Evolutionary conservation across 2,113 vertebrate genomes (phyloP).

Genomic region (Aspidoscelis tigris): DNA sequence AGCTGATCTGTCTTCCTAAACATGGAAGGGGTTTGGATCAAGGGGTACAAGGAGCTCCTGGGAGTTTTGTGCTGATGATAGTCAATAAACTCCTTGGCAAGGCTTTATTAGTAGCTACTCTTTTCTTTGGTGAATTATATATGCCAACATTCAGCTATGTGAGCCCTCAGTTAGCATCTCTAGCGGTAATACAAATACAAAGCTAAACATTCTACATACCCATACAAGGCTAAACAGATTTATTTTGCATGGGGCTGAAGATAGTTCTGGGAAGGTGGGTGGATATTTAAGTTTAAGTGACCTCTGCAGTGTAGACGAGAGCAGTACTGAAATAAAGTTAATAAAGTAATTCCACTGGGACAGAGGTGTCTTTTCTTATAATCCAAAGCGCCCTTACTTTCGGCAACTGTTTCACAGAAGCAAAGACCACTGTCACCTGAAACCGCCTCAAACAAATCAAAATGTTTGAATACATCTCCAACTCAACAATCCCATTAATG

Average conservation of each 20-base stretch:
- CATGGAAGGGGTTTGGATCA: too few relatives aligned
- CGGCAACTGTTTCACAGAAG: conserved; percentile 15
- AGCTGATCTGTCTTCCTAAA: too few relatives aligned
- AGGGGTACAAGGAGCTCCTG: background rate
- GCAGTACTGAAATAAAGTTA: background rate
- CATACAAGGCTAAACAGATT: background rate
- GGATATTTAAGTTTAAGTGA: background rate
- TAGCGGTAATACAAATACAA: background rate
- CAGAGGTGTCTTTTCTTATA: rapidly evolving
- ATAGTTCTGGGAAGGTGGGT: background rate
- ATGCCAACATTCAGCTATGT: background rate
- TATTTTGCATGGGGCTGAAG: background rate
- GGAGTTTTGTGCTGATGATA: background rate
- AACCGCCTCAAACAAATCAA: too few relatives aligned
- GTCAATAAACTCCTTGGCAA: too few relatives aligned
- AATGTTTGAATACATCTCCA: background rate
- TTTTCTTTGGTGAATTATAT: background rate
- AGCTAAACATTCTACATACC: background rate
- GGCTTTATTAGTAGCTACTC: too few relatives aligned
- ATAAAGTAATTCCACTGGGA: conserved; percentile 16
- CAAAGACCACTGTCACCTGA: background rate
- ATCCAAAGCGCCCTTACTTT: conserved; percentile 11
- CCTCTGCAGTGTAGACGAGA: background rate
- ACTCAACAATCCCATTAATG: background rate
- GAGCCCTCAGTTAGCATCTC: background rate